A percentile compares a stretch with the other conserved stretches of the same genome.
Evolutionary conservation across 2,797 vertebrate genomes (phyloP).

Genomic region (Synanceia verrucosa): DNA sequence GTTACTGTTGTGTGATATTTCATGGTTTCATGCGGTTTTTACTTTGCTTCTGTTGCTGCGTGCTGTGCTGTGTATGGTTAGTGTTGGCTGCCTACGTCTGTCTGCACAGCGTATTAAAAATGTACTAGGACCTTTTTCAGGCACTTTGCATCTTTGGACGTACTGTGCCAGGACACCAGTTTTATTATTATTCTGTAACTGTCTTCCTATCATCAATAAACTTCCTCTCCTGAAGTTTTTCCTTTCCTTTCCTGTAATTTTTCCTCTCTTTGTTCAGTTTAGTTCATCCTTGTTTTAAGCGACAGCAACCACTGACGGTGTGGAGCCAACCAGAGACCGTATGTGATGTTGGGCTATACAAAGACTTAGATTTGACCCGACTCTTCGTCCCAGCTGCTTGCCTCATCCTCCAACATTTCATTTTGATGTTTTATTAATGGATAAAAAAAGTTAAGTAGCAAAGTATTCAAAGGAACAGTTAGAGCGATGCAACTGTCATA

Average conservation of each 20-base stretch:
- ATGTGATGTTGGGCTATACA: not conserved
- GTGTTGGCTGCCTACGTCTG: not conserved
- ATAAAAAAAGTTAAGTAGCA: not conserved
- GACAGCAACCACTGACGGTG: not conserved
- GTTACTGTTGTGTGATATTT: constrained; percentile 24
- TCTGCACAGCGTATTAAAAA: not conserved
- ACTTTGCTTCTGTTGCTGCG: constrained; percentile 3
- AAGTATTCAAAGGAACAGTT: not conserved
- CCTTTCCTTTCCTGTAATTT: not conserved
- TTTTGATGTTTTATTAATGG: not conserved
- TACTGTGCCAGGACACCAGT: not conserved
- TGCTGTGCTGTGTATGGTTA: not conserved
- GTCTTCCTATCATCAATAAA: not conserved
- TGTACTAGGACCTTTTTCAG: not conserved
- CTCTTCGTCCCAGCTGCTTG: not conserved
- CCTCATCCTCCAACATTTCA: not conserved
- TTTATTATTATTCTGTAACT: not conserved
- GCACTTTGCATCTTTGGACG: not conserved
- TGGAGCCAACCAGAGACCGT: not conserved
- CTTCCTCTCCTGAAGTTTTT: not conserved
- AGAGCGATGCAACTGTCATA: not conserved
- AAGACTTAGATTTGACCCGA: not conserved
- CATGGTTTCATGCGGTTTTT: constrained; percentile 11
- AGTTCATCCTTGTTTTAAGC: constrained; percentile 1
- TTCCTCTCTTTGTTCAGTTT: not conserved